Evolutionary conservation across 2,797 vertebrate species (phyloP).

Genomic region (Emys orbicularis): DNA sequence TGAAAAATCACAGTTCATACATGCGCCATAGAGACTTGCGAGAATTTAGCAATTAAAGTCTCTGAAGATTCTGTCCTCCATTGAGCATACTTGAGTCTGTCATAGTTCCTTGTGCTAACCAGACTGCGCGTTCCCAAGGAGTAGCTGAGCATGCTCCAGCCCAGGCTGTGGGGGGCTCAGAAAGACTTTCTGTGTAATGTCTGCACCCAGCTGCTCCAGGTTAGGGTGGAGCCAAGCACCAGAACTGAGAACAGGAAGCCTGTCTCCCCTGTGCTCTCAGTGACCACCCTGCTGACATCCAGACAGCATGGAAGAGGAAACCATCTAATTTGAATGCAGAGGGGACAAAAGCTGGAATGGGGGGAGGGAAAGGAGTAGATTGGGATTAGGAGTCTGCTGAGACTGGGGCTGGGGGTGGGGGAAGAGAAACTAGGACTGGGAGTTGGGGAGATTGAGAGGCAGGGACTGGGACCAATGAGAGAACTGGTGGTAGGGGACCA

Average conservation of each 20-base stretch:
- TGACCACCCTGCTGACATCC: neutral
- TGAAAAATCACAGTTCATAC: neutral
- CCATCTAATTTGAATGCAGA: neutral
- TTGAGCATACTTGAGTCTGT: neutral
- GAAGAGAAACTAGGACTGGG: neutral
- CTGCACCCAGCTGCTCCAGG: neutral
- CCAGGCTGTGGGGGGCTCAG: neutral
- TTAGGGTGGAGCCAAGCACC: neutral
- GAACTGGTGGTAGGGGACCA: neutral
- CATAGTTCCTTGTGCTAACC: neutral
- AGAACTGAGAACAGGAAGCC: neutral
- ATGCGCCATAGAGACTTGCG: neutral
- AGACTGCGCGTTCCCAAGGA: too few relatives aligned
- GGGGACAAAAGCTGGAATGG: neutral
- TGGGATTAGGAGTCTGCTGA: neutral
- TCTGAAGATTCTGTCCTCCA: neutral
- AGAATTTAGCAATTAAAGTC: neutral
- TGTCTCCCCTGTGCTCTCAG: neutral
- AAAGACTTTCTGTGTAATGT: neutral
- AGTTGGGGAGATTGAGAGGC: neutral
- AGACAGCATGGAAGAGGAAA: neutral
- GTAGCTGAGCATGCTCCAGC: neutral
- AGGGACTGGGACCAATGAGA: too few relatives aligned
- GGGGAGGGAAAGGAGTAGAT: neutral
- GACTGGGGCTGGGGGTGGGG: neutral